Base-by-base conservation (phyloP, 35 echinoderm and acorn worm genomes). In the Antedon bifida region DNA sequence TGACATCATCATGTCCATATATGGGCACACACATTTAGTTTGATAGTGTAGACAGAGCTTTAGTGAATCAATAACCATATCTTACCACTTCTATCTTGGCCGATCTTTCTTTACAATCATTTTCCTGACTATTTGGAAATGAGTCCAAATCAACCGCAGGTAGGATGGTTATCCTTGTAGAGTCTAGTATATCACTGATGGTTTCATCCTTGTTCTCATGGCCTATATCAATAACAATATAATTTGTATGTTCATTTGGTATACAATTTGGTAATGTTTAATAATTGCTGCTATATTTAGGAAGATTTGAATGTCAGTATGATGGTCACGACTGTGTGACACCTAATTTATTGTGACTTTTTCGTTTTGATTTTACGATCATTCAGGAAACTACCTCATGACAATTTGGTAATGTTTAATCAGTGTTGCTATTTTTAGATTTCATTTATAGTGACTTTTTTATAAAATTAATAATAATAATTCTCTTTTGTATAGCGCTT, bases 101-200 rank as follows among this genome's bases (percentile, higher is more conserved):
- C 2, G 51, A 16, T 7, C 51, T 8, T 2, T 64, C 10, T 64
- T 26, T 26, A 23, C 51, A 64, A 26, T 64, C 51, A 64, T 64
- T 64, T 64, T 92, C 77, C 3, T 73, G 28, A 29, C 90, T 81
- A 29, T 73, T 30, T 17, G 45, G 0, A 44, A 92, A 97, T 19
- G 90, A 90, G 85, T 97, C 90, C 21, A 86, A 32, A 39, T 97
- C 94, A 21, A 92, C 34, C 42, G 87, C 51, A 31, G 94, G 94
- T 16, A 97, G 46, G 39, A 97, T 85, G 4, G 77, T 79, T 17
- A 97, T 80, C 29, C 35, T 39, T 14, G 87, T 87, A 31, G 36
- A 75, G 34, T 87, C 86, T 31, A 97, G 85, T 5, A 97, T 31
- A 34, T 77, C 74, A 10, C 28, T 73, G 26, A 92, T 86, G 30